These are phyloP conservation scores for Brachyalestes nurse DNA, from an alignment of 2,797 vertebrate species.

Conservation along the genomic window DNA sequence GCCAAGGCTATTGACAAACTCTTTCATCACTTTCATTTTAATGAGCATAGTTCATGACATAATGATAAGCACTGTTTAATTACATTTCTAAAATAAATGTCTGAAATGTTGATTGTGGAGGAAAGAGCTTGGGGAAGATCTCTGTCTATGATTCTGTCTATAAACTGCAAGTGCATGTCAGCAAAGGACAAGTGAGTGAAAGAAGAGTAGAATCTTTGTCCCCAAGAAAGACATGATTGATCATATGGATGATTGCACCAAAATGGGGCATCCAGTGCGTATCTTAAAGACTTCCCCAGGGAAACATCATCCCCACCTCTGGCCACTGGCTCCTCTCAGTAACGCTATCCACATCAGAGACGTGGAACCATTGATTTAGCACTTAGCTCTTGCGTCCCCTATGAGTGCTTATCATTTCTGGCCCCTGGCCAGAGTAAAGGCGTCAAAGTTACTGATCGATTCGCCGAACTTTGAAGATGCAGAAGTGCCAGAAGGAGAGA, in stretches of 20 bases:
- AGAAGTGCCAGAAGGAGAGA: slow-evolving; percentile 55
- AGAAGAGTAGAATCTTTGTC: slow-evolving; percentile 27
- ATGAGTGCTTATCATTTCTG: slow-evolving; percentile 82
- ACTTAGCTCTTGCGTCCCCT: slow-evolving; percentile 81
- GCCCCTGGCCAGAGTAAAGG: slow-evolving; percentile 69
- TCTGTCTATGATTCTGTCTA: neutral
- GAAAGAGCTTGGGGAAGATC: neutral
- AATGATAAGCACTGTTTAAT: no score
- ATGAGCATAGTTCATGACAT: no score
- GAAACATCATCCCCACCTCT: slow-evolving; percentile 77
- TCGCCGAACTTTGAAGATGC: slow-evolving; percentile 71
- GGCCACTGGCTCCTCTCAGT: slow-evolving; percentile 72
- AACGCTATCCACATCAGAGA: slow-evolving; percentile 79
- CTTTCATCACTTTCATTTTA: neutral
- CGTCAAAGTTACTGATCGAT: slow-evolving; percentile 80
- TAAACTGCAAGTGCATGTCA: neutral
- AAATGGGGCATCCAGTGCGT: slow-evolving; percentile 68
- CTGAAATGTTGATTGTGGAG: neutral
- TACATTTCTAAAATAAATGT: no score
- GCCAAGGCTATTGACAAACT: neutral
- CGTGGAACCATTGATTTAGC: slow-evolving; percentile 81
- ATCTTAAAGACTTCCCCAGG: slow-evolving; percentile 77
- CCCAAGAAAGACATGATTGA: slow-evolving; percentile 67
- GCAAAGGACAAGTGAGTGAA: slow-evolving; percentile 10
- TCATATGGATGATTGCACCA: slow-evolving; percentile 70